phyloP scores from a whole-genome alignment of 2,797 vertebrate species.

The Pyrocephalus nanus region DNA sequence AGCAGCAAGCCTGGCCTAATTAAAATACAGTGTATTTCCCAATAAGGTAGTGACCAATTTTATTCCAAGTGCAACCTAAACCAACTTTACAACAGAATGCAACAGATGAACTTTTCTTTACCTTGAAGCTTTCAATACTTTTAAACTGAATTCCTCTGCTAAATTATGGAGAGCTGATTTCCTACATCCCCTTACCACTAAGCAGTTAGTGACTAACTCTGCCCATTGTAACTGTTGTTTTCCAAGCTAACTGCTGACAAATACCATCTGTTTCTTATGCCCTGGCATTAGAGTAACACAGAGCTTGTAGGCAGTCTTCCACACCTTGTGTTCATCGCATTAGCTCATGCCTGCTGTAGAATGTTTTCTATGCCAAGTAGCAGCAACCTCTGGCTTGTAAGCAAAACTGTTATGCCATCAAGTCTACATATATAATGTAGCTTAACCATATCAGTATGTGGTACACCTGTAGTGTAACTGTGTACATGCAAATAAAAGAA shows the following conservation, averaged over 20 bases:
- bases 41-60: conserved; percentile 6
- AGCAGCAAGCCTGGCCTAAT: conserved; percentile 18
- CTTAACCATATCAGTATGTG: background rate
- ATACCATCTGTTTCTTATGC: background rate
- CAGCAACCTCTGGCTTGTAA: background rate
- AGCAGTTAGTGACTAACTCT: background rate
- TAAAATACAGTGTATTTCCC: conserved; percentile 25
- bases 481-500: background rate
- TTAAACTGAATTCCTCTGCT: background rate
- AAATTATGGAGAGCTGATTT: background rate
- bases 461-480: background rate
- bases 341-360: fast-evolving
- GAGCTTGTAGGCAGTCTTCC: background rate
- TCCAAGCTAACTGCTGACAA: background rate
- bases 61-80: background rate
- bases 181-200: background rate
- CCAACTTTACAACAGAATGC: background rate
- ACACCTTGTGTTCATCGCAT: fast-evolving
- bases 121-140: background rate
- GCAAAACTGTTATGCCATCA: background rate
- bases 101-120: background rate
- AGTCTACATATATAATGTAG: background rate
- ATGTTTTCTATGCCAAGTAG: background rate
- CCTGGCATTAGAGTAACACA: background rate
- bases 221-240: background rate